phyloP scores from a whole-genome alignment of 2,113 vertebrate genomes.

The Rhea americana region DNA sequence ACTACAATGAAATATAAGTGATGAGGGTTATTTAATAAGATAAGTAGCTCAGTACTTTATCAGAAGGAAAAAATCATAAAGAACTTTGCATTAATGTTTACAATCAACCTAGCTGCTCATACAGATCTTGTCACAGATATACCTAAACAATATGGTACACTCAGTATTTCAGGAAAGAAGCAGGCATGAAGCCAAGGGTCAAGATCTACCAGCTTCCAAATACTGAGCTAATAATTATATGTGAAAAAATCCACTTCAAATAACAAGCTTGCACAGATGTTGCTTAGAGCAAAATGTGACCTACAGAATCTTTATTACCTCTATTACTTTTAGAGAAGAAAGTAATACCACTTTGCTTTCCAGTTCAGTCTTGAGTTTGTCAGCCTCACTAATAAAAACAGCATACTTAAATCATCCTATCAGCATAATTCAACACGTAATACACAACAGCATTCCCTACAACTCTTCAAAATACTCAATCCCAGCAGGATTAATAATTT shows the following conservation, averaged over 20 bases:
- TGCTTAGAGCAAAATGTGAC: not conserved
- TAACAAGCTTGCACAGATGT: not conserved
- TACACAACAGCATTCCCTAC: not conserved
- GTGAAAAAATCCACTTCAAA: not conserved
- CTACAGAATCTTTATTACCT: not conserved
- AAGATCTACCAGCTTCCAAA: not conserved
- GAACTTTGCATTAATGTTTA: not conserved
- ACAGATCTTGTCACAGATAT: not conserved
- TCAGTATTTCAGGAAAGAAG: not conserved
- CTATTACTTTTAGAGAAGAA: not conserved
- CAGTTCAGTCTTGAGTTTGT: not conserved
- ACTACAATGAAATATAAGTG: not conserved
- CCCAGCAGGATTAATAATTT: not conserved
- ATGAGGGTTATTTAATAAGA: no score
- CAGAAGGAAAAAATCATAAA: not conserved
- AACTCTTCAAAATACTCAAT: not conserved
- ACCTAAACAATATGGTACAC: not conserved
- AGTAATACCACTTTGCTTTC: accelerated
- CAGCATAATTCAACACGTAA: not conserved
- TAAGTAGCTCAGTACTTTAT: not conserved
- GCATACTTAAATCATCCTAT: not conserved
- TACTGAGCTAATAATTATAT: not conserved
- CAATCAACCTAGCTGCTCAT: not conserved
- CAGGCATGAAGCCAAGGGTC: not conserved
- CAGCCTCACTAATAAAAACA: not conserved